phyloP scores from a whole-genome alignment of 2,113 vertebrate genomes.

The Dicaeum eximium region DNA sequence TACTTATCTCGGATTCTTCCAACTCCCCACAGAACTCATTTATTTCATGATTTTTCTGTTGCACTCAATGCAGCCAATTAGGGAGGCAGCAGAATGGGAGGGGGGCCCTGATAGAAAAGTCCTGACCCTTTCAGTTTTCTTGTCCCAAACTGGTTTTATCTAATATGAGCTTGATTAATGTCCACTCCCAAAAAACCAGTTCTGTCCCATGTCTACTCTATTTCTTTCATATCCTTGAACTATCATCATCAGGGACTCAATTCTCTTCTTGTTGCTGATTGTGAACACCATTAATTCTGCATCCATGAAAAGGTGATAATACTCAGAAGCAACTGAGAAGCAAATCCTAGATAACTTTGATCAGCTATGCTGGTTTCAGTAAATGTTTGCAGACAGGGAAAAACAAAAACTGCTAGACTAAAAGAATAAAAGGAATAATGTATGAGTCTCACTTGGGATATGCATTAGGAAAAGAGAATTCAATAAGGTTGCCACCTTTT shows the following conservation, averaged over 20 bases:
- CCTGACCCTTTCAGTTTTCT: background rate
- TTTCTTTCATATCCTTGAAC: background rate
- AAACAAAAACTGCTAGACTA: background rate
- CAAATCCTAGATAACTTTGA: background rate
- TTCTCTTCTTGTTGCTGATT: background rate
- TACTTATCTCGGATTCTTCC: background rate
- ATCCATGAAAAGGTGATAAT: background rate
- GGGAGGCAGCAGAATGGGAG: background rate
- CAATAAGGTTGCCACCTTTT: background rate
- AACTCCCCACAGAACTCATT: background rate
- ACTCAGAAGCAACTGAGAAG: background rate
- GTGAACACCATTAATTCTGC: background rate
- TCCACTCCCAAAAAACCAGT: background rate
- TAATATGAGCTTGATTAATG: background rate
- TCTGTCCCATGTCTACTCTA: background rate
- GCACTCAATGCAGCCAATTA: background rate
- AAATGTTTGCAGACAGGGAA: background rate
- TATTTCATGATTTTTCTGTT: background rate
- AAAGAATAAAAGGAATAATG: background rate
- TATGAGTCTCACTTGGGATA: background rate
- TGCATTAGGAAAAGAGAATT: background rate
- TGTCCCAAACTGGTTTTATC: background rate
- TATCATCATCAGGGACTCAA: background rate
- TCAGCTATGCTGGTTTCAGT: background rate
- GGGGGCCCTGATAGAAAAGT: fast-evolving